phyloP scores from a whole-genome alignment of 2,888 invertebrate species.

The Hoplodrina ambigua region DNA sequence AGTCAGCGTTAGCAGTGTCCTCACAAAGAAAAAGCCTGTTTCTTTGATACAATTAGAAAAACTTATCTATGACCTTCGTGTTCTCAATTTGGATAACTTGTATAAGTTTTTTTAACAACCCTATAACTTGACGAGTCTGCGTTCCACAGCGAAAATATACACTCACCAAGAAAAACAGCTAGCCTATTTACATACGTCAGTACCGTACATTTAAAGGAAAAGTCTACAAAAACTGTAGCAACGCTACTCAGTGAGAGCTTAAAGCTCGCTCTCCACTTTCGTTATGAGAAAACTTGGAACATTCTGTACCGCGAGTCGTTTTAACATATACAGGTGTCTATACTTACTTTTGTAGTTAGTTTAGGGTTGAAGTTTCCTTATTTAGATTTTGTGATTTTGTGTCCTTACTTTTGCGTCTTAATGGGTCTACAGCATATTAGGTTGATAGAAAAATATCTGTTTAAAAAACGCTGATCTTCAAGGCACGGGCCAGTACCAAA shows the following conservation, averaged over 20 bases:
- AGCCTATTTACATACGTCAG: constrained; percentile 47
- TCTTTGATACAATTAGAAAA: background rate
- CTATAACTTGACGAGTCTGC: background rate
- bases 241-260: constrained; percentile 57
- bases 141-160: constrained; percentile 8
- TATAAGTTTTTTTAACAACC: background rate
- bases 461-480: too few relatives aligned
- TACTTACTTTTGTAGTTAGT: constrained; percentile 18
- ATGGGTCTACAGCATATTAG: background rate
- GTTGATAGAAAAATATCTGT: background rate
- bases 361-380: constrained; percentile 31
- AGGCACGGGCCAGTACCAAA: too few relatives aligned
- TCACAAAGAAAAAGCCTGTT: background rate
- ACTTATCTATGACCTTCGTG: background rate
- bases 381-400: constrained; percentile 21
- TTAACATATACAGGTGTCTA: constrained; percentile 9
- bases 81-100: background rate
- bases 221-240: constrained; percentile 60
- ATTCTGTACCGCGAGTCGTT: constrained; percentile 58
- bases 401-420: background rate
- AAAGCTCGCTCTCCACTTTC: constrained; percentile 70
- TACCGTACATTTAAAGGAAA: constrained; percentile 49
- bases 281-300: constrained; percentile 79
- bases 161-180: constrained; percentile 18
- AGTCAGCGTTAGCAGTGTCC: too few relatives aligned